Conservation (phyloP, 2,113 vertebrate genomes). For the Phrynosoma blainvillii region DNA sequence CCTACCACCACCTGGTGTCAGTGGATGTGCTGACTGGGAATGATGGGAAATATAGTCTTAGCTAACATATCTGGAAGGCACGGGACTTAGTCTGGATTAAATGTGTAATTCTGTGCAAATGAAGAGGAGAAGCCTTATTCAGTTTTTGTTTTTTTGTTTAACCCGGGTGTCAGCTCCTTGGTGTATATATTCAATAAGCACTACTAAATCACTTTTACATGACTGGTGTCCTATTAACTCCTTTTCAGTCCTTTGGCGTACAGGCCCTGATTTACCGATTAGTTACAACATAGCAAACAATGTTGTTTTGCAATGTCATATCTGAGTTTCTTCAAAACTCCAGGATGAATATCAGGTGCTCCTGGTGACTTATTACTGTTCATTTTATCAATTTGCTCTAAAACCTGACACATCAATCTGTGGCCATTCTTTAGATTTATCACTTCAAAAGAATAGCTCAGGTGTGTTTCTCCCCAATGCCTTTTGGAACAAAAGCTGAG, state of each 20-base stretch:
- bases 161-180: neutral
- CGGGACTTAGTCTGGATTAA: neutral
- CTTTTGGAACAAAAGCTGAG: conserved; percentile 20
- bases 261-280: conserved; percentile 10
- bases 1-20: neutral
- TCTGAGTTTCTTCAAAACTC: conserved; percentile 20
- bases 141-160: neutral
- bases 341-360: conserved; percentile 17
- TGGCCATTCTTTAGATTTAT: conserved; percentile 36
- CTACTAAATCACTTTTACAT: neutral
- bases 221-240: neutral
- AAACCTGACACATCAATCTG: conserved; percentile 33
- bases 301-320: conserved; percentile 29
- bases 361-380: conserved; percentile 28
- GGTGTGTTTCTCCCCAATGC: conserved; percentile 30
- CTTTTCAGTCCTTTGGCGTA: neutral
- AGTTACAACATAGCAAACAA: conserved; percentile 5
- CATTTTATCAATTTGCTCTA: conserved; percentile 38
- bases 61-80: neutral
- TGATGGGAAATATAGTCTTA: neutral
- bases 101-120: neutral
- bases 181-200: neutral
- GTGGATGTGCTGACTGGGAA: neutral
- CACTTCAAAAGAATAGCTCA: conserved; percentile 30
- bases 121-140: neutral